Percentiles rank a stretch among this genome's conserved stretches.
Evolutionary conservation across 2,797 vertebrate genomes (phyloP).

Genomic region (Coluber constrictor): DNA sequence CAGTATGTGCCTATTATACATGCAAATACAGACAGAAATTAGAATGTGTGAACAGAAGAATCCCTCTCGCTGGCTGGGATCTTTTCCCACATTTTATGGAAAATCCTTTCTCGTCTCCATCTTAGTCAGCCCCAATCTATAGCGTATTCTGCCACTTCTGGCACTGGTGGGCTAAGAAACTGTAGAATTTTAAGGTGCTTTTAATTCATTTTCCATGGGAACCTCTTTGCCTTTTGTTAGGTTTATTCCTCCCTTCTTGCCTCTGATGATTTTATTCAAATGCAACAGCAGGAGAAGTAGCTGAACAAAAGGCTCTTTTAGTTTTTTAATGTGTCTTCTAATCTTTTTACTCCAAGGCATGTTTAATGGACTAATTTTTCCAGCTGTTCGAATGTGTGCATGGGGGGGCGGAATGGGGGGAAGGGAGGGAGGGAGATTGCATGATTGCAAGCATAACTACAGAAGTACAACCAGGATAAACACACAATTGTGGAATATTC

Average conservation of each 20-base stretch:
- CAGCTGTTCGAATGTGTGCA: neutral
- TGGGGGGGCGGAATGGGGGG: neutral
- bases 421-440: neutral
- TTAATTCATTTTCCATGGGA: neutral
- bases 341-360: slow-evolving; percentile 44
- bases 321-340: slow-evolving; percentile 18
- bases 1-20: neutral
- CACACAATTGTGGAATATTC: neutral
- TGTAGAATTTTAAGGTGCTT: neutral
- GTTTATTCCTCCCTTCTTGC: slow-evolving; percentile 22
- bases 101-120: neutral
- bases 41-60: neutral
- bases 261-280: slow-evolving; percentile 36
- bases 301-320: slow-evolving; percentile 42
- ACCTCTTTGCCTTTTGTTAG: slow-evolving; percentile 24
- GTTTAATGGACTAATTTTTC: slow-evolving; percentile 19
- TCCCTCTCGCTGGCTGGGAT: neutral
- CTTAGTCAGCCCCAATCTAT: neutral
- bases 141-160: neutral
- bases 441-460: neutral
- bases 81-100: slow-evolving; percentile 1
- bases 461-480: neutral
- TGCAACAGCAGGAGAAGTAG: slow-evolving; percentile 32
- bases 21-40: neutral
- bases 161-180: neutral